A percentile compares a stretch with the other conserved stretches of the same genome.
These are phyloP conservation scores for Xestia ashworthii DNA, from an alignment of 2,888 invertebrate species.

Conservation along the genomic window DNA sequence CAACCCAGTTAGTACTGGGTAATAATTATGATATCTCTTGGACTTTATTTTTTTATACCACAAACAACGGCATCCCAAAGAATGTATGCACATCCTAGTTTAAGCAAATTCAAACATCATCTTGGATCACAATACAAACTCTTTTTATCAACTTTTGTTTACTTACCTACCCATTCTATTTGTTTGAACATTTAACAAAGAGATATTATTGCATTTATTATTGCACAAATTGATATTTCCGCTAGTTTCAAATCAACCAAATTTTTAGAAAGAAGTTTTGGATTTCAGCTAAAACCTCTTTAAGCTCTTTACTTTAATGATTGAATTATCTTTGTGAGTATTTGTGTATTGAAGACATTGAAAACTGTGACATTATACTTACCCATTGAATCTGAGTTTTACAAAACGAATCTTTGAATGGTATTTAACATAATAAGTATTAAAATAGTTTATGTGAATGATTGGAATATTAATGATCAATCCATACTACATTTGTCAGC, in stretches of 20 bases:
- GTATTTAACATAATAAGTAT: background rate
- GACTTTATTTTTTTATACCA: background rate
- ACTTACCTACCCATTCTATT: background rate
- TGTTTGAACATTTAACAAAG: background rate
- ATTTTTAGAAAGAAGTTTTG: background rate
- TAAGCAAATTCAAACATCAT: background rate
- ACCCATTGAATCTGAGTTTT: background rate
- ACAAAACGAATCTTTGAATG: slow-evolving; percentile 3
- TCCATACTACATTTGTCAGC: slow-evolving; percentile 32
- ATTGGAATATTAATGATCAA: background rate
- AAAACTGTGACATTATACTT: background rate
- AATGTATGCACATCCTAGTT: background rate
- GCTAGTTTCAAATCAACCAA: slow-evolving; percentile 5
- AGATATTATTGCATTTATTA: background rate
- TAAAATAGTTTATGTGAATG: background rate
- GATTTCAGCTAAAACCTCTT: background rate
- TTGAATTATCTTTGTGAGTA: slow-evolving; percentile 14
- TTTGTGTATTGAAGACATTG: background rate
- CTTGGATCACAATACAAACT: background rate
- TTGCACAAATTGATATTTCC: background rate
- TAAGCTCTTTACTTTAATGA: background rate
- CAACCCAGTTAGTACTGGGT: no score
- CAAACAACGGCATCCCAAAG: background rate
- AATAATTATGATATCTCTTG: no score
- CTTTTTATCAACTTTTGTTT: background rate